These are phyloP conservation scores for Drosophila quadrilineata DNA, from an alignment of 1,140 invertebrate species.

Conservation along the genomic window DNA sequence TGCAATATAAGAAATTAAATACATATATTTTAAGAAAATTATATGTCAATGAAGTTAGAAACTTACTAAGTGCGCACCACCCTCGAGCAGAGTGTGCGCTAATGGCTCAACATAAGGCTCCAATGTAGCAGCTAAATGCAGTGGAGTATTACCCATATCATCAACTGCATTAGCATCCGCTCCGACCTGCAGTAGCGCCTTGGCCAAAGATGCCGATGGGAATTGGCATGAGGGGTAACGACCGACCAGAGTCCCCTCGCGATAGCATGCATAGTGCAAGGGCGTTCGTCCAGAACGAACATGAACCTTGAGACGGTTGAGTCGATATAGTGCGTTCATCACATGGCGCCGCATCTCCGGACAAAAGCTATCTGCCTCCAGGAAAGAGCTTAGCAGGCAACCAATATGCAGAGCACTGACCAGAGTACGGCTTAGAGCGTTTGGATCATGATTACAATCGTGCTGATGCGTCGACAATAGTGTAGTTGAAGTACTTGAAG, in stretches of 20 bases:
- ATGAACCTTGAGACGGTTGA: conserved; percentile 88
- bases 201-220: conserved; percentile 88
- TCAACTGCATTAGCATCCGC: conserved; percentile 90
- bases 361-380: conserved; percentile 83
- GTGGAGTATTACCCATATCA: conserved; percentile 86
- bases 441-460: conserved; percentile 86
- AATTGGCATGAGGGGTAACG: conserved; percentile 90
- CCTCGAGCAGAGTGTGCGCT: conserved; percentile 86
- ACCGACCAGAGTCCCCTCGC: conserved; percentile 83
- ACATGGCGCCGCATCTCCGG: conserved; percentile 83
- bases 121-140: conserved; percentile 74
- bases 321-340: conserved; percentile 86
- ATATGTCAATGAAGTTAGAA: background rate
- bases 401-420: conserved; percentile 93
- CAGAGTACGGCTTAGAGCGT: conserved; percentile 90
- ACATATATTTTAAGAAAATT: background rate
- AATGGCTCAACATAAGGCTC: conserved; percentile 86
- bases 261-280: conserved; percentile 91
- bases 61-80: conserved; percentile 89
- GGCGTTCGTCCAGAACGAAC: conserved; percentile 88
- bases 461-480: conserved; percentile 75
- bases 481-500: too few relatives aligned
- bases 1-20: conserved; percentile 11
- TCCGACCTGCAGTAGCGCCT: conserved; percentile 90
- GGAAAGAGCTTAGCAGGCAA: conserved; percentile 87